Conservation (phyloP, 2,113 vertebrate species). For the Camelus bactrianus region DNA sequence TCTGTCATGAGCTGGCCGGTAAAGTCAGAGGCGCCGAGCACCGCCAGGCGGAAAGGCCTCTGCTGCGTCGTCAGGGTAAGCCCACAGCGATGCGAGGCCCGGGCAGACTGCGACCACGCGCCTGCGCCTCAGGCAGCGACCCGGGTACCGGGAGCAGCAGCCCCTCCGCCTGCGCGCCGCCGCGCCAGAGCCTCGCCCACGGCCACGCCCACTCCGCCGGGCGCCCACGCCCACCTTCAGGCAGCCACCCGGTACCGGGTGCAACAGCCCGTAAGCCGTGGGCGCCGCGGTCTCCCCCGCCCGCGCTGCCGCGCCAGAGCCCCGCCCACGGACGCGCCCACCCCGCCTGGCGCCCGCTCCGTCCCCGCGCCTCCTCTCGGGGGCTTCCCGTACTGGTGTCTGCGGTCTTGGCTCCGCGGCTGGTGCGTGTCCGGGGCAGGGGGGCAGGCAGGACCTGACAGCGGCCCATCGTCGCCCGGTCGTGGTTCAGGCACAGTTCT, state of each 20-base stretch:
- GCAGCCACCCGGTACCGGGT: too few relatives aligned
- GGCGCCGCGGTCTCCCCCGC: accelerated
- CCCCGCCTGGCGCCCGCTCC: too few relatives aligned
- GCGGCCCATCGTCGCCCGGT: accelerated
- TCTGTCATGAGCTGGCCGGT: conserved; percentile 96
- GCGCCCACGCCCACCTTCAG: too few relatives aligned
- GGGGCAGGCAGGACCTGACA: accelerated
- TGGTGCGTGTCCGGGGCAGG: accelerated
- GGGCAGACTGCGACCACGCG: not conserved
- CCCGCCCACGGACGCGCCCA: too few relatives aligned
- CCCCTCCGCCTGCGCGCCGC: not conserved
- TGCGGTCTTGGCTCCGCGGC: accelerated
- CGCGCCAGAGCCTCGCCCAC: not conserved
- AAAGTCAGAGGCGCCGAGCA: conserved; percentile 96
- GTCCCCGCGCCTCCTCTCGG: not conserved
- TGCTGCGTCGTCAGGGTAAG: conserved; percentile 75
- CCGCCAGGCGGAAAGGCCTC: conserved; percentile 90
- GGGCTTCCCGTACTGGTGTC: too few relatives aligned
- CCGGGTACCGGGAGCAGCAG: conserved; percentile 41
- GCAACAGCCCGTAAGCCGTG: too few relatives aligned
- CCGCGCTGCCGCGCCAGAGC: accelerated
- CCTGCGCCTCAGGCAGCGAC: not conserved
- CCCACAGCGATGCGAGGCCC: not conserved
- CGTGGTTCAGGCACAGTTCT: accelerated
- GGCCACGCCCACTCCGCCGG: accelerated